These are phyloP conservation scores for Elachura formosa DNA, from an alignment of 2,113 vertebrate genomes.

Conservation along the genomic window DNA sequence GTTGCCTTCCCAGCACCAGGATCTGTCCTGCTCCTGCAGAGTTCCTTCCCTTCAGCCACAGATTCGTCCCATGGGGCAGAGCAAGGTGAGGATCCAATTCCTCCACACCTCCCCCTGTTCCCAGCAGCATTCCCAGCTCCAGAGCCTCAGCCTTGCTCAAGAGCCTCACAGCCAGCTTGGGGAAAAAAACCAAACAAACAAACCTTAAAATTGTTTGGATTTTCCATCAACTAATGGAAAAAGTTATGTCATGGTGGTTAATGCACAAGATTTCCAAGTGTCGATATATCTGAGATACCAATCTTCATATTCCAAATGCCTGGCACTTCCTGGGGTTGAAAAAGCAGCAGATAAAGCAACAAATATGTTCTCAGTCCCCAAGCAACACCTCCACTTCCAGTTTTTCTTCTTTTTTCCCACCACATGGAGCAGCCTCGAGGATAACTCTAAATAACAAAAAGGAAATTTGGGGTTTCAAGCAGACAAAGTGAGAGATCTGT, in stretches of 20 bases:
- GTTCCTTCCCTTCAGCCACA: background rate
- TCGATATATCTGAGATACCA: slow-evolving; percentile 48
- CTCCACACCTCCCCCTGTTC: background rate
- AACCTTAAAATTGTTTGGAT: background rate
- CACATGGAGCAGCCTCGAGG: background rate
- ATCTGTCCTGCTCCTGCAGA: background rate
- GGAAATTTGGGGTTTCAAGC: background rate
- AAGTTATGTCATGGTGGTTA: slow-evolving; percentile 19
- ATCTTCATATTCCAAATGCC: slow-evolving; percentile 32
- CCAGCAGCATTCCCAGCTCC: background rate
- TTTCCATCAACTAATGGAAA: slow-evolving; percentile 55
- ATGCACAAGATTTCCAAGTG: slow-evolving; percentile 48
- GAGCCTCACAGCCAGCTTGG: background rate
- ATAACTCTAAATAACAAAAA: background rate
- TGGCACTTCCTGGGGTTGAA: background rate
- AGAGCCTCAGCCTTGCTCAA: background rate
- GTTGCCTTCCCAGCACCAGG: background rate
- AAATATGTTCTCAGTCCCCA: background rate
- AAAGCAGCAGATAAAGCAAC: background rate
- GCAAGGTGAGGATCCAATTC: background rate
- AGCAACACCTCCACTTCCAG: background rate
- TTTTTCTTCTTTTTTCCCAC: background rate
- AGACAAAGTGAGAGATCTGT: background rate
- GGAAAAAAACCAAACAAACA: background rate
- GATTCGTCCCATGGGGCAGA: background rate